Evolutionary conservation across 2,797 vertebrate species (phyloP).

Genomic region (Myotis vivesi): DNA sequence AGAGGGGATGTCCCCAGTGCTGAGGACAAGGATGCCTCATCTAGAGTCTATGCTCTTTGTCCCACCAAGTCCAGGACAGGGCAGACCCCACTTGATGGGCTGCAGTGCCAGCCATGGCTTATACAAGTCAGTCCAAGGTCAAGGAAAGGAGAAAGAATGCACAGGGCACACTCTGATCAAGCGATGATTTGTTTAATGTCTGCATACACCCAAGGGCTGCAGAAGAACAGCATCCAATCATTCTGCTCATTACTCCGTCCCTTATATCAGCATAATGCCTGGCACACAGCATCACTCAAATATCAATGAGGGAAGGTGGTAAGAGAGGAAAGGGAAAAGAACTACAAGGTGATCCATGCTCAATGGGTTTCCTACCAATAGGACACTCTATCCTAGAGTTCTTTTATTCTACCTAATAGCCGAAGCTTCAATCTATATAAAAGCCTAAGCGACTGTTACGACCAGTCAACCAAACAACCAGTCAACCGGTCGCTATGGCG

Average conservation of each 20-base stretch:
- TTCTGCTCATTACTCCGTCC: background rate
- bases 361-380: background rate
- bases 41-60: background rate
- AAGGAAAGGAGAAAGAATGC: background rate
- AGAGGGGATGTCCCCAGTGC: background rate
- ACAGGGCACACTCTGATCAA: background rate
- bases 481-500: no score
- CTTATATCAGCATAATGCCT: background rate
- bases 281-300: background rate
- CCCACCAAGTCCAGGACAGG: background rate
- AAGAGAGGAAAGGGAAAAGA: background rate
- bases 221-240: background rate
- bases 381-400: background rate
- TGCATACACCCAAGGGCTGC: background rate
- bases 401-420: background rate
- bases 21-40: accelerated
- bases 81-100: background rate
- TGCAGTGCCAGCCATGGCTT: background rate
- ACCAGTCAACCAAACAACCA: no score
- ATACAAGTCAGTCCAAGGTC: background rate
- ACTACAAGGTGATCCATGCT: background rate
- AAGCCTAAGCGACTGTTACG: no score
- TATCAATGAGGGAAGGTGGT: background rate
- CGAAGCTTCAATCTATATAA: background rate
- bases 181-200: background rate